phyloP scores from a whole-genome alignment of 1,140 invertebrate species.

The Matsumurasca onukii region DNA sequence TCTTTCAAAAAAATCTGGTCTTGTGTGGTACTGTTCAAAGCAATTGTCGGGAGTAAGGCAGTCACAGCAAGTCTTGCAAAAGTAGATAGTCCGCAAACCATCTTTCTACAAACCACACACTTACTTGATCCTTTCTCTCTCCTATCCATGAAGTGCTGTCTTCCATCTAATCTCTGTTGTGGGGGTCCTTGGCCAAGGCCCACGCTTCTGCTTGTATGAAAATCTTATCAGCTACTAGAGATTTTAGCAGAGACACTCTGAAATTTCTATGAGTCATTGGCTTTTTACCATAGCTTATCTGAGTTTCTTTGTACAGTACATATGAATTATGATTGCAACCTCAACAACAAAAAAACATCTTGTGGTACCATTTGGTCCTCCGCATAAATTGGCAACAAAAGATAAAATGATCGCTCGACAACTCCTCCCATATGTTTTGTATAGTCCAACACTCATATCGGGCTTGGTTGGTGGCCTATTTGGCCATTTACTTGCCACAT shows the following conservation, averaged over 20 bases:
- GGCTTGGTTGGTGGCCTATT: slow-evolving; percentile 14
- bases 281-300: slow-evolving; percentile 41
- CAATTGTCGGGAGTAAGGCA: neutral
- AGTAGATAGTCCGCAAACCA: neutral
- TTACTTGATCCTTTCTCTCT: slow-evolving; percentile 11
- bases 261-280: neutral
- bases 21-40: neutral
- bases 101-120: neutral
- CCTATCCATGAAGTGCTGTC: slow-evolving; percentile 17
- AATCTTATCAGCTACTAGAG: neutral
- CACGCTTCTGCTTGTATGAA: neutral
- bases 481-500: neutral
- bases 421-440: slow-evolving; percentile 50
- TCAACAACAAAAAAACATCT: slow-evolving; percentile 5
- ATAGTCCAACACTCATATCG: slow-evolving; percentile 10
- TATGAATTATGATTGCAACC: neutral
- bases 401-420: slow-evolving; percentile 38
- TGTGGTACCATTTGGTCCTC: neutral
- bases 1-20: too few species aligned
- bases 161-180: neutral
- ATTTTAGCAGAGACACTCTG: neutral
- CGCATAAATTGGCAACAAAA: neutral
- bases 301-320: neutral
- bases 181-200: neutral
- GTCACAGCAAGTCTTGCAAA: neutral